Base-by-base conservation (phyloP, 2,113 vertebrate species). In the Chionis minor region DNA sequence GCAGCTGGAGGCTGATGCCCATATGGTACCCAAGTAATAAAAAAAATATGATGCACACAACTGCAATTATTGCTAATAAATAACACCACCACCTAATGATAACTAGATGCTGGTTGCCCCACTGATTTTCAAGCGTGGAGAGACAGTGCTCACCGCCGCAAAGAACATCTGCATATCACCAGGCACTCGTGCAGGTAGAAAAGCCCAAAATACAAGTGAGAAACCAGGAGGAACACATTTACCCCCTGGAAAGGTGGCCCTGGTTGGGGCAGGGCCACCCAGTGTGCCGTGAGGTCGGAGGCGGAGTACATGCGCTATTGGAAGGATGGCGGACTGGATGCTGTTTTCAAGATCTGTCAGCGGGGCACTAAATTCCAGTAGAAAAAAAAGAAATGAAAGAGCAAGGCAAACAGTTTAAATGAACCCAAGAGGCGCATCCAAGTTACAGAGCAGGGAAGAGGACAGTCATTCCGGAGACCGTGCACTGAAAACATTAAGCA, bases 341-440 rank as follows among this genome's bases (percentile, higher is more conserved):
- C 55, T 51, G 7, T 30, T 55, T 73, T 67, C 77, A 67, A 35
- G 44, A 18, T n/a, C 40, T 88, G 54, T 52, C 84, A 90, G 85
- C 33, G 2, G 0, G 65, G 70, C 66, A 38, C 56, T 47, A 63
- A 79, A 61, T 65, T 94, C 54, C 49, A 52, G 47, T 12, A 95
- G 35, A 55, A 33, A 18, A 18, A 54, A 73, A 45, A 35, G 42
- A 65, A 58, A 45, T 49, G 72, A 74, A 86, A 92, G 69, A 89
- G 55, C 38, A 52, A 91, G 52, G 56, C 56, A 91, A 96, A 95
- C 16, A 32, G 69, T 40, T 89, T 92, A 94, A 96, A 81, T 32
- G 84, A 95, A 55, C 95, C 94, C 84, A 71, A 42, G 86, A 74
- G 88, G 51, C 84, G 74, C 44, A 91, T 88, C 33, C 1, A 7